phyloP scores from a whole-genome alignment of 2,797 vertebrate species.

The Acanthurus leucopareius region DNA sequence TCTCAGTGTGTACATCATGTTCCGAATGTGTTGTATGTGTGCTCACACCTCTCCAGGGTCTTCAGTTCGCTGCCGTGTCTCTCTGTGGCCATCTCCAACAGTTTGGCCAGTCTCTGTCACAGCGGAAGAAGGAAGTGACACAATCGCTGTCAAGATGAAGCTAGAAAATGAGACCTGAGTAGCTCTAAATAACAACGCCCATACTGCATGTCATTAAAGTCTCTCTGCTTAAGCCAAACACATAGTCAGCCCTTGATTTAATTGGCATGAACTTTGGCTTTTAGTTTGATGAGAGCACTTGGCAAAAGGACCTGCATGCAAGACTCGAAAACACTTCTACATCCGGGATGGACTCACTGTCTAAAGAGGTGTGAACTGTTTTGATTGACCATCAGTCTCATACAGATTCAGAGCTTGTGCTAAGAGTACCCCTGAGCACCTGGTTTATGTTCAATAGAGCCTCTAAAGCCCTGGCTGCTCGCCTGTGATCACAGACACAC shows the following conservation, averaged over 20 bases:
- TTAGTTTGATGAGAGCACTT: neutral
- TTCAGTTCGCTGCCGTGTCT: constrained; percentile 90
- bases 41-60: constrained; percentile 88
- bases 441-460: constrained; percentile 61
- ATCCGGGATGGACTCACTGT: neutral
- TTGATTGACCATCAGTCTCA: constrained; percentile 40
- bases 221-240: neutral
- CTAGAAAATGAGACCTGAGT: constrained; percentile 1
- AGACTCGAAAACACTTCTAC: constrained; percentile 16
- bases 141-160: constrained; percentile 31
- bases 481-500: constrained; percentile 34
- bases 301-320: neutral
- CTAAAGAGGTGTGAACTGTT: constrained; percentile 23
- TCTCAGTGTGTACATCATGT: constrained; percentile 51
- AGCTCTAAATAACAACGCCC: constrained; percentile 18
- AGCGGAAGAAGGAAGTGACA: constrained; percentile 59
- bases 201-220: constrained; percentile 4
- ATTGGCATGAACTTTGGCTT: constrained; percentile 24
- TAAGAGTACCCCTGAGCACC: constrained; percentile 33
- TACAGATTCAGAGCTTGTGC: constrained; percentile 53
- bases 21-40: constrained; percentile 55
- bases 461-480: constrained; percentile 36
- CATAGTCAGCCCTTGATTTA: constrained; percentile 14
- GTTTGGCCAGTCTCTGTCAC: constrained; percentile 90
- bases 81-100: constrained; percentile 92